Evolutionary conservation across 92 coral and sea anemone genomes (phyloP).

Genomic region (Umimayanthus kanabou): DNA sequence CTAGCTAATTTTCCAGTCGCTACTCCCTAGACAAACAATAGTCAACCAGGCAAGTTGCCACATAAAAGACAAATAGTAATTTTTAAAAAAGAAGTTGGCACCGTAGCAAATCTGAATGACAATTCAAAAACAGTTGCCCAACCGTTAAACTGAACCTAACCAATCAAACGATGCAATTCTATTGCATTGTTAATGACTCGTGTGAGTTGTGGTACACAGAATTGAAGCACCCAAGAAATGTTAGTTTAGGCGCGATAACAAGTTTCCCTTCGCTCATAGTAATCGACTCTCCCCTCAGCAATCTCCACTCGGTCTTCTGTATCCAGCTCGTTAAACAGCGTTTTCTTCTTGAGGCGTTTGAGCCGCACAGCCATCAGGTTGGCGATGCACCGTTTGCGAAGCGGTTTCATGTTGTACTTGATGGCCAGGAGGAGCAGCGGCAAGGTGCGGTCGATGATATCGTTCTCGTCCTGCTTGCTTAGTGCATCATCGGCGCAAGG

Average conservation of each 20-base stretch:
- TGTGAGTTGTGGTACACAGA: too few species aligned
- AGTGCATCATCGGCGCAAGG: not conserved
- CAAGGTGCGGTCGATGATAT: conserved; percentile 19
- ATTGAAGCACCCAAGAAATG: too few species aligned
- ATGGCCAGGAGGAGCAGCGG: conserved; percentile 15
- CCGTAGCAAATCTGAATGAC: too few species aligned
- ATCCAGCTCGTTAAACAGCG: conserved; percentile 9
- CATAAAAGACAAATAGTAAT: too few species aligned
- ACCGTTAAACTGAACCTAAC: too few species aligned
- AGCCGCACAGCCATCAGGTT: conserved; percentile 12
- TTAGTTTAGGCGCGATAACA: not conserved
- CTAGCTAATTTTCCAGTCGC: not conserved
- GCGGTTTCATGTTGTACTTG: conserved; percentile 25
- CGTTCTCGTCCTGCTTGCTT: not conserved
- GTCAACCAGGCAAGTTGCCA: not conserved
- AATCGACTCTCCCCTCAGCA: conserved; percentile 16
- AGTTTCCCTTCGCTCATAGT: conserved; percentile 12
- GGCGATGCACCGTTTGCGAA: not conserved
- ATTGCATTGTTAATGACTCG: too few species aligned
- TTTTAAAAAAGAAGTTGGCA: too few species aligned
- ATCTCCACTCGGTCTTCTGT: conserved; percentile 5
- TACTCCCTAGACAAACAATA: not conserved
- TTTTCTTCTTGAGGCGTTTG: not conserved
- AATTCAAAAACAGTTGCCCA: too few species aligned
- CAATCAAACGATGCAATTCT: too few species aligned